Evolutionary conservation across 1,140 invertebrate species (phyloP).

Genomic region (Platyura marginata): DNA sequence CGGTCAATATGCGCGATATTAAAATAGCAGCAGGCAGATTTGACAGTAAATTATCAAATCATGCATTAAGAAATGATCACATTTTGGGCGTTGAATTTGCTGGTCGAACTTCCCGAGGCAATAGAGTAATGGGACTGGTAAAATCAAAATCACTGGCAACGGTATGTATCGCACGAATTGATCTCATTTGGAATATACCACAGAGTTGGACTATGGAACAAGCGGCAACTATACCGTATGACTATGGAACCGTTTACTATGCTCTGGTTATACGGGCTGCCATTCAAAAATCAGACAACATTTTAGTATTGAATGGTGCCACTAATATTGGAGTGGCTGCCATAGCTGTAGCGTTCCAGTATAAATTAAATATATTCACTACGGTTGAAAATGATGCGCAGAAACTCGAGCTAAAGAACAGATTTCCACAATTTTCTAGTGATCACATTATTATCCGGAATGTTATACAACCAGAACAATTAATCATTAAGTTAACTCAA

Average conservation of each 20-base stretch:
- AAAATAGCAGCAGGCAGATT: constrained; percentile 94
- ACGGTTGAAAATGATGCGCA: constrained; percentile 80
- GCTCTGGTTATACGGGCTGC: constrained; percentile 69
- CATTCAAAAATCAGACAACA: constrained; percentile 61
- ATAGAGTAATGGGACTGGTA: constrained; percentile 85
- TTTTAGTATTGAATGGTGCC: constrained; percentile 88
- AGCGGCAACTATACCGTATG: constrained; percentile 85
- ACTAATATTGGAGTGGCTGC: constrained; percentile 93
- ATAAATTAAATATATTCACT: constrained; percentile 70
- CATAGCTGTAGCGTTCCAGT: constrained; percentile 75
- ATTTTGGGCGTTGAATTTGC: constrained; percentile 89
- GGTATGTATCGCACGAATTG: constrained; percentile 59
- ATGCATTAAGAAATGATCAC: constrained; percentile 74
- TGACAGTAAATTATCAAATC: constrained; percentile 79
- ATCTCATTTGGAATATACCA: constrained; percentile 83
- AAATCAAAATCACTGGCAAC: constrained; percentile 81
- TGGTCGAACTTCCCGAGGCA: constrained; percentile 52
- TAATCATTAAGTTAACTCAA: constrained; percentile 56
- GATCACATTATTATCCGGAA: constrained; percentile 82
- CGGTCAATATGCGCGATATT: constrained; percentile 92
- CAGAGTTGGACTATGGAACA: constrained; percentile 75
- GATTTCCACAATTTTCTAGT: constrained; percentile 67
- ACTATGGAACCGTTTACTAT: constrained; percentile 87
- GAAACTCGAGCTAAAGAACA: constrained; percentile 68
- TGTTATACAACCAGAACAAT: constrained; percentile 76